These are phyloP conservation scores for Onychostoma macrolepis DNA, from an alignment of 2,113 vertebrate species.

Conservation along the genomic window DNA sequence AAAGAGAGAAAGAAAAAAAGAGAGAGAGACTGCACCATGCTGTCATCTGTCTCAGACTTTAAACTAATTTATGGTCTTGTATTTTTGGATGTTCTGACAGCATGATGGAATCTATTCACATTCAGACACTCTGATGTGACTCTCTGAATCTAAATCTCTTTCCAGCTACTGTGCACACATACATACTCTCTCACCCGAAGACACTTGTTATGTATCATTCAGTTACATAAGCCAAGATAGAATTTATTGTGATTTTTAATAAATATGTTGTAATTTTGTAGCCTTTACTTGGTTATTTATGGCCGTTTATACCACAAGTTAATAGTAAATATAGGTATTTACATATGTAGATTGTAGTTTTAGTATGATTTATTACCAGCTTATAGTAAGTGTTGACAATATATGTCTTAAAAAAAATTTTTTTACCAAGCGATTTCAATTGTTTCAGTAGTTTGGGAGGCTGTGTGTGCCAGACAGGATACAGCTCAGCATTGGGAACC, in stretches of 20 bases:
- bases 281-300: neutral
- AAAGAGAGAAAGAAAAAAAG: slow-evolving; percentile 42
- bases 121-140: slow-evolving; percentile 59
- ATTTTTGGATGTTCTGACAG: slow-evolving; percentile 74
- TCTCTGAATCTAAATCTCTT: slow-evolving; percentile 54
- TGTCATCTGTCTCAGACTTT: slow-evolving; percentile 51
- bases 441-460: neutral
- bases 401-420: neutral
- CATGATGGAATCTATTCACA: slow-evolving; percentile 63
- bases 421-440: neutral
- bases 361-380: neutral
- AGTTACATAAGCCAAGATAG: neutral
- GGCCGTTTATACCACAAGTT: neutral
- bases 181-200: slow-evolving; percentile 19
- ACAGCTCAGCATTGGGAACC: slow-evolving; percentile 14
- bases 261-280: neutral
- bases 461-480: slow-evolving; percentile 23
- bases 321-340: neutral
- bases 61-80: slow-evolving; percentile 73
- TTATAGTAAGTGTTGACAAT: neutral
- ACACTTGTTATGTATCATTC: slow-evolving; percentile 19
- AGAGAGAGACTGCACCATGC: slow-evolving; percentile 29
- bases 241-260: neutral
- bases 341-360: neutral
- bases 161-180: slow-evolving; percentile 10